Base-by-base conservation (phyloP, 2,113 vertebrate genomes). In the Thamnaconus septentrionalis region DNA sequence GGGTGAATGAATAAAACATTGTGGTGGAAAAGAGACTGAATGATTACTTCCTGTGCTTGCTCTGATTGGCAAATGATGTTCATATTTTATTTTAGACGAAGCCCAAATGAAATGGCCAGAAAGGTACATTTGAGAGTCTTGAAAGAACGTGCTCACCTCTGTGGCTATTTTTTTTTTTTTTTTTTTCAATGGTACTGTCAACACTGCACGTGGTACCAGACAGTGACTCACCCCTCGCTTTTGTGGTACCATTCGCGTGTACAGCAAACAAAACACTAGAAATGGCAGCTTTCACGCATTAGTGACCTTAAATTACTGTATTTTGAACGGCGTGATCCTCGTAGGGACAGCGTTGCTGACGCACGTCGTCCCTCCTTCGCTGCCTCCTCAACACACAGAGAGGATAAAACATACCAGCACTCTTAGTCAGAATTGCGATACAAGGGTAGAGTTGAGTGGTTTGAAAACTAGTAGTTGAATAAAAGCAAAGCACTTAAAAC, bases 181-280 rank as follows among this genome's bases (percentile, higher is more conserved):
- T 31, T 31, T 31, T 31, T 31, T 31, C 18, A 31, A 31, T 31
- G 18, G 18, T 31, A 31, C 18, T 31, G 18, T 31, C 18, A 31
- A 31, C 18, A 31, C 18, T 31, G 18, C 18, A 31, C 18, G 18
- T 31, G 18, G 18, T 31, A 31, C 18, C 18, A 31, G 18, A 57
- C 49, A 54, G 54, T 4, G 43, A 41, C 54, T 1, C 41, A 66
- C 3, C 18, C 18, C 1, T 31, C n/a, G 48, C 48, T 49, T 3
- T 49, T 4, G 41, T 75, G 53, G 66, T 76, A 66, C 11, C 18
- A 42, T n/a, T 82, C 72, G 79, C 54, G 75, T 53, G 80, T 66
- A n/a, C 31, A 43, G n/a, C 18, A 6, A 45, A 3, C 50, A 63
- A 44, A 54, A 51, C 44, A 50, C 0, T 5, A 39, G 51, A 3